Percentiles rank a stretch among this genome's conserved stretches.
phyloP scores from a whole-genome alignment of 2,113 vertebrate species.

The Gasterosteus nipponicus region DNA sequence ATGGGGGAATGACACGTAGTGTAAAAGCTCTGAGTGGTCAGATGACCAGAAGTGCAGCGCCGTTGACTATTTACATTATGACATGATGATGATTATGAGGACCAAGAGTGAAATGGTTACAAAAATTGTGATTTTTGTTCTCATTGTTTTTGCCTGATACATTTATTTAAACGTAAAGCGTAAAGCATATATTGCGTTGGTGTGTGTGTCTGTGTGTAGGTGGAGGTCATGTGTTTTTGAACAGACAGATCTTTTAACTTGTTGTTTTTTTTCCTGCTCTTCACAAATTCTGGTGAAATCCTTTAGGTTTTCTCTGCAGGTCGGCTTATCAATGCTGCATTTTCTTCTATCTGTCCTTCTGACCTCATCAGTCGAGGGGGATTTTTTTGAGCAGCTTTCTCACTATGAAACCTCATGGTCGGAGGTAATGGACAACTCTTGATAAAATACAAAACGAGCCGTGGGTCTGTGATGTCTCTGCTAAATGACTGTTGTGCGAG shows the following conservation, averaged over 20 bases:
- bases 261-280: no score
- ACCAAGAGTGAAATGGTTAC: background rate
- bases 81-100: background rate
- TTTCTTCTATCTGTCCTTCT: background rate
- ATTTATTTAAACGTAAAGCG: slow-evolving; percentile 18
- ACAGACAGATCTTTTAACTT: background rate
- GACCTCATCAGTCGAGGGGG: background rate
- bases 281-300: background rate
- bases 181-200: background rate
- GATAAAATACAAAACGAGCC: background rate
- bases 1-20: background rate
- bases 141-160: background rate
- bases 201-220: background rate
- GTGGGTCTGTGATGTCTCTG: slow-evolving; percentile 4
- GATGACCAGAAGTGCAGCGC: background rate
- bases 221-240: background rate
- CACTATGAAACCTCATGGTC: background rate
- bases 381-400: background rate
- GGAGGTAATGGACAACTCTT: background rate
- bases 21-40: background rate
- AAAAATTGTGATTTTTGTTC: background rate
- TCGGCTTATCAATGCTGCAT: background rate
- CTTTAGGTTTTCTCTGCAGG: background rate
- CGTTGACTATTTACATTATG: background rate
- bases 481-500: slow-evolving; percentile 1